phyloP scores from a whole-genome alignment of 1,140 invertebrate genomes.

The Ectropis grisescens region DNA sequence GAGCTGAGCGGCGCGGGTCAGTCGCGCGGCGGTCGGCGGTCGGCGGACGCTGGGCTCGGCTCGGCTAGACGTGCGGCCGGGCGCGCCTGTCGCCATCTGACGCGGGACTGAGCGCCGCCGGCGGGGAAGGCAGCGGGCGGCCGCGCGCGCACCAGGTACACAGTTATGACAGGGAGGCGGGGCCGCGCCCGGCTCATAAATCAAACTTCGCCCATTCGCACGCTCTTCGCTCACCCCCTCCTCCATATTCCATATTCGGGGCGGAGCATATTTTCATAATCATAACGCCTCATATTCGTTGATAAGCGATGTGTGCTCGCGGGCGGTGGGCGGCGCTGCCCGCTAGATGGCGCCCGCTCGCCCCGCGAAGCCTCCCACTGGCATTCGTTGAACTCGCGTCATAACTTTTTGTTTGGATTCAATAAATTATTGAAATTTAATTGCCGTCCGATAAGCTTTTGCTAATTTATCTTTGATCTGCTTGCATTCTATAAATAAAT shows the following conservation, averaged over 20 bases:
- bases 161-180: conserved; percentile 69
- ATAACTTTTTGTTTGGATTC: conserved; percentile 56
- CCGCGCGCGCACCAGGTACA: conserved; percentile 63
- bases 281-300: conserved; percentile 71
- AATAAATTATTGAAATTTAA: conserved; percentile 17
- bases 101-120: conserved; percentile 63
- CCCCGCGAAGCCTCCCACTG: conserved; percentile 61
- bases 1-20: conserved; percentile 16
- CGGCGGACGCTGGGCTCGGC: conserved; percentile 34
- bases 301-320: conserved; percentile 59
- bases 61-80: conserved; percentile 31
- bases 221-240: conserved; percentile 48
- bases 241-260: conserved; percentile 68
- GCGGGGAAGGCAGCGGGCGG: conserved; percentile 34
- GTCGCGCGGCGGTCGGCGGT: too few species aligned
- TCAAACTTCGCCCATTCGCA: conserved; percentile 70
- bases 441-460: conserved; percentile 10
- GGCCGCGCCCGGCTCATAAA: conserved; percentile 65
- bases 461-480: conserved; percentile 5
- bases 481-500: too few species aligned
- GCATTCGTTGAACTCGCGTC: conserved; percentile 60
- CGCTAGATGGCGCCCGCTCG: conserved; percentile 61
- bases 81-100: conserved; percentile 57
- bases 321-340: conserved; percentile 48
- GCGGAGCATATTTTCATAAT: conserved; percentile 71